Evolutionary conservation across 2,113 vertebrate species (phyloP), one percentile per base, ranked within the genome.

Genomic region (Nycticorax nycticorax): DNA sequence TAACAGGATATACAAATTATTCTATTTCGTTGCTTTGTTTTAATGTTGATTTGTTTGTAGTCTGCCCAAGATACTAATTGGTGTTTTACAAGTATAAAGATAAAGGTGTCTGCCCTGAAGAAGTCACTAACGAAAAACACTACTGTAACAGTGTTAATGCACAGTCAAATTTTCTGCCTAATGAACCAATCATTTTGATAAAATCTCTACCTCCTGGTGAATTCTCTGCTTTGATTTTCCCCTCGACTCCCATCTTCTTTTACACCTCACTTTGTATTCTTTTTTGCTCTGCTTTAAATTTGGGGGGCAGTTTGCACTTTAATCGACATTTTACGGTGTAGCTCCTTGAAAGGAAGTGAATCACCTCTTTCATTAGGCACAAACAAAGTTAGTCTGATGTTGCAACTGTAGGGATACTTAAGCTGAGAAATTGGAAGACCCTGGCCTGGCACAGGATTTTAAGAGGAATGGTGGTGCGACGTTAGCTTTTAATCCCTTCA

Each of bases 131-230:
- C 18, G 4, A 77, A 92, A 92, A 72, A 5, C 83, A 28, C 43
- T 12, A 4, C 77, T 48, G 19, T 33, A 28, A 28, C 56, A 2
- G 21, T n/a, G 30, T 59, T 95, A 90, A 85, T 68, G 83, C 76
- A 81, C 90, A 91, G 88, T 84, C 91, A 82, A 3, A 95, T 94
- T 75, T 81, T 84, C 83, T 81, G 72, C 91, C 86, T 97, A 92
- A 95, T 93, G 96, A 96, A 94, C 93, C 95, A 81, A 89, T 93
- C 30, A 1, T 92, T 96, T 93, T 87, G 89, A 95, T 92, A 95
- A 97, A 89, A 92, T 73, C 95, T 95, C 86, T 82, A 10, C 89
- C 94, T 95, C 91, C 77, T 64, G 91, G 89, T 97, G 94, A 92
- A 86, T 82, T 81, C 88, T 76, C 69, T 68, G 73, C 88, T 96